Evolutionary conservation across 2,888 invertebrate genomes (phyloP).

Genomic region (Amphipoea lucens): DNA sequence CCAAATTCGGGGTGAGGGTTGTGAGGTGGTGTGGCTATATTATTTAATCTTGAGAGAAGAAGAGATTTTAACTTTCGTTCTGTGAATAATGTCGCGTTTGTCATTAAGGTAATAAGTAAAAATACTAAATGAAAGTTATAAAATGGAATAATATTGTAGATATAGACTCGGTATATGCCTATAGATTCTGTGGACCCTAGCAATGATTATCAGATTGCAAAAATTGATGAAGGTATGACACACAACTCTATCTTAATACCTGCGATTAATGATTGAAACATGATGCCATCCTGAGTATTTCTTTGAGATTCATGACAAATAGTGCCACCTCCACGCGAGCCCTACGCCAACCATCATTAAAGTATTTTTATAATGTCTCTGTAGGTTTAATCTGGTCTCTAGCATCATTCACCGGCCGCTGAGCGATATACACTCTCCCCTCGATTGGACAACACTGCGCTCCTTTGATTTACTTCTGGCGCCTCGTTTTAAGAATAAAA

Average conservation of each 20-base stretch:
- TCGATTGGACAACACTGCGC: constrained; percentile 50
- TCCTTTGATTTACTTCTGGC: constrained; percentile 59
- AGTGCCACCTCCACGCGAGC: constrained; percentile 65
- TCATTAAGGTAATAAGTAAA: neutral
- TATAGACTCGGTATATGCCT: neutral
- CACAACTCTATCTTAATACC: neutral
- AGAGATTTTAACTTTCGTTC: neutral
- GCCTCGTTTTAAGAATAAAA: constrained; percentile 54
- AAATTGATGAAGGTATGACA: neutral
- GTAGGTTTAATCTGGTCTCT: constrained; percentile 80
- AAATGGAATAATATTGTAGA: neutral
- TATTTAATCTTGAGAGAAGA: neutral
- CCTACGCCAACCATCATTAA: constrained; percentile 69
- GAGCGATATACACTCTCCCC: constrained; percentile 80
- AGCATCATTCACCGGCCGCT: constrained; percentile 84
- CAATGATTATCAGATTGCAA: neutral
- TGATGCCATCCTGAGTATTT: neutral
- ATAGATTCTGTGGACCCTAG: neutral
- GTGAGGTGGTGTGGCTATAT: neutral
- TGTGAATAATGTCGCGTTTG: neutral
- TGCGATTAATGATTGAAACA: neutral
- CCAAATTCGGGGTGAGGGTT: neutral
- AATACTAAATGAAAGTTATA: neutral
- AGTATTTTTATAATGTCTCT: constrained; percentile 78
- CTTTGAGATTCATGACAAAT: neutral